Percentiles rank a stretch among this genome's conserved stretches.
phyloP scores from a whole-genome alignment of 2,113 vertebrate genomes.

The Rhinichthys klamathensis region DNA sequence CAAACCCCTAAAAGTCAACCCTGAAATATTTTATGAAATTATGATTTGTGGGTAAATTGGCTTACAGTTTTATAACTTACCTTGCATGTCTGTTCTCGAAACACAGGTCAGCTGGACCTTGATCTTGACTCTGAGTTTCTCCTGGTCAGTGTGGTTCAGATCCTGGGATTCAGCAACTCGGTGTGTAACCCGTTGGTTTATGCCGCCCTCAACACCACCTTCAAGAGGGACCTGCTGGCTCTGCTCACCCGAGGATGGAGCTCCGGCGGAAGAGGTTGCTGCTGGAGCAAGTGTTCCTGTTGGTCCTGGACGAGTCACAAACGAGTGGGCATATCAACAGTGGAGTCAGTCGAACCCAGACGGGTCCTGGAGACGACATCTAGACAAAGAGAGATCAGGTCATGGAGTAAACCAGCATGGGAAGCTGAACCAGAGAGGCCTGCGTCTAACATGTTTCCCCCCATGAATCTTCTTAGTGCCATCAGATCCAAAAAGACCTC shows the following conservation, averaged over 20 bases:
- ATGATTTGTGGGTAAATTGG: not conserved
- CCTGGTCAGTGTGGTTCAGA: constrained; percentile 58
- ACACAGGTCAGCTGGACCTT: constrained; percentile 56
- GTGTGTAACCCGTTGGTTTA: constrained; percentile 64
- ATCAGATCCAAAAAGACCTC: constrained; percentile 36
- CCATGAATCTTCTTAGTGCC: constrained; percentile 38
- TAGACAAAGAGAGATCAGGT: constrained; percentile 1
- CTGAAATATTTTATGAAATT: not conserved
- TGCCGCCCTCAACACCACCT: constrained; percentile 61
- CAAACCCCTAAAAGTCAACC: not conserved
- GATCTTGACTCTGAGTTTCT: constrained; percentile 58
- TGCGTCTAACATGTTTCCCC: constrained; percentile 13
- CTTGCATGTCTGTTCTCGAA: not conserved
- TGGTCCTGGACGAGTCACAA: constrained; percentile 18
- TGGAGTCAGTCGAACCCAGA: constrained; percentile 28
- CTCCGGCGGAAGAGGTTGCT: not conserved
- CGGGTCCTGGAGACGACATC: constrained; percentile 5
- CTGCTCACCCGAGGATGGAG: constrained; percentile 35
- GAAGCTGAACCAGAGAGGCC: constrained; percentile 31
- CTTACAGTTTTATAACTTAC: not conserved
- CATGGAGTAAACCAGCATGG: constrained; percentile 56
- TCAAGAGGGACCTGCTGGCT: constrained; percentile 56
- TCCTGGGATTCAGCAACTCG: constrained; percentile 64
- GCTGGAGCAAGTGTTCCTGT: not conserved
- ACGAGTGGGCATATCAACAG: constrained; percentile 46